Base-by-base conservation (phyloP, 2,797 vertebrate species). In the Rhabdomys pumilio region DNA sequence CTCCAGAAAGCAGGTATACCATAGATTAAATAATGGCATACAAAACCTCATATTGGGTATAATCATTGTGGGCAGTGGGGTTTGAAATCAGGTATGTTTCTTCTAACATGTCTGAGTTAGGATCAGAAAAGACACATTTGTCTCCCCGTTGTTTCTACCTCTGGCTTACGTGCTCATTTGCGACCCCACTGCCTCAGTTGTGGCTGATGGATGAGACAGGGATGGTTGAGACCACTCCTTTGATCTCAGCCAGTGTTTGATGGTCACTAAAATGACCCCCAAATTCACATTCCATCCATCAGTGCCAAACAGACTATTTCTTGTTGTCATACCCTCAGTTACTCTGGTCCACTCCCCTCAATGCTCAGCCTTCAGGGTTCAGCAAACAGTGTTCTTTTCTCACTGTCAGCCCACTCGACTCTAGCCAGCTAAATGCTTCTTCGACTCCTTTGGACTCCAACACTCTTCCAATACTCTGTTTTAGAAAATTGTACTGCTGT, bases 401-500 rank as follows among this genome's bases (percentile, higher is more conserved):
- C 6, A 3, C 59, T 20, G 15, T 55, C 20, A 10, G 41, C 2
- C 1, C 4, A 26, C 2, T 15, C 75, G 10, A 50, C 22, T 6
- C 73, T 24, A 38, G 81, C 34, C 77, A 80, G n/a, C 53, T 29
- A 92, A 73, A 61, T 26, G 34, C 14, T 65, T 55, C 59, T 73
- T 26, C 92, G 84, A 65, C 77, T 96, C 85, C 61, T 89, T 38
- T 17, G 57, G 15, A 65, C 38, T 75, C n/a, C 6, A 34, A 81
- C 53, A 61, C 13, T 87, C 87, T 29, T 79, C n/a, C 7, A 50
- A 88, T 55, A 73, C 17, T 86, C 86, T 22, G 76, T 90, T 90
- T 85, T 67, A 80, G 55, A 93, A 97, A 90, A 89, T 67, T 47
- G 31, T 63, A 65, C 63, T 17, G 44, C 6, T 31, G 38, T 92